Evolutionary conservation across 2,113 vertebrate genomes (phyloP).

Genomic region (Phodopus roborovskii): DNA sequence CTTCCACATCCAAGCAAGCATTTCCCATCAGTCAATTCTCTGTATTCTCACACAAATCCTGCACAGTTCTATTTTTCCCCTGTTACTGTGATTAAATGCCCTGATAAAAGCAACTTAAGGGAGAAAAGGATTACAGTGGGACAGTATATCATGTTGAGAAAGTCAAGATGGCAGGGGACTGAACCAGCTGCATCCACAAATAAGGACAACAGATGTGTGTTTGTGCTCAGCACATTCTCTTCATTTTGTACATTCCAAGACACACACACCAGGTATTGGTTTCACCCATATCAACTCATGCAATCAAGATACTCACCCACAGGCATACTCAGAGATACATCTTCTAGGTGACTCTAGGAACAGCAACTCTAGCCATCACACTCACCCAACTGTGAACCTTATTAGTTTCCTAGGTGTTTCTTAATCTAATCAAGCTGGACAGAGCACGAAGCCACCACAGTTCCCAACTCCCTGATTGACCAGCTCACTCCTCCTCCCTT

Average conservation of each 20-base stretch:
- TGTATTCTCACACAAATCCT: not conserved
- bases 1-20: no score
- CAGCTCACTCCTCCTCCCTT: not conserved
- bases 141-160: not conserved
- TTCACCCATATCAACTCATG: not conserved
- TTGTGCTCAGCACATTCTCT: not conserved
- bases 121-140: not conserved
- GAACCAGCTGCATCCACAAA: not conserved
- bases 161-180: not conserved
- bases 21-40: not conserved
- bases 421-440: not conserved
- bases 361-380: no score
- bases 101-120: no score
- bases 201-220: not conserved
- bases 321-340: not conserved
- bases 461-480: not conserved
- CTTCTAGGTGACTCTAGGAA: not conserved
- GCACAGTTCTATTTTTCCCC: not conserved
- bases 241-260: not conserved
- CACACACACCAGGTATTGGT: not conserved
- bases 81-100: not conserved
- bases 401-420: not conserved
- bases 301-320: not conserved
- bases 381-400: not conserved
- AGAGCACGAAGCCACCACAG: not conserved